phyloP scores from a whole-genome alignment of 2,888 invertebrate species.

The Abrostola triplasia region DNA sequence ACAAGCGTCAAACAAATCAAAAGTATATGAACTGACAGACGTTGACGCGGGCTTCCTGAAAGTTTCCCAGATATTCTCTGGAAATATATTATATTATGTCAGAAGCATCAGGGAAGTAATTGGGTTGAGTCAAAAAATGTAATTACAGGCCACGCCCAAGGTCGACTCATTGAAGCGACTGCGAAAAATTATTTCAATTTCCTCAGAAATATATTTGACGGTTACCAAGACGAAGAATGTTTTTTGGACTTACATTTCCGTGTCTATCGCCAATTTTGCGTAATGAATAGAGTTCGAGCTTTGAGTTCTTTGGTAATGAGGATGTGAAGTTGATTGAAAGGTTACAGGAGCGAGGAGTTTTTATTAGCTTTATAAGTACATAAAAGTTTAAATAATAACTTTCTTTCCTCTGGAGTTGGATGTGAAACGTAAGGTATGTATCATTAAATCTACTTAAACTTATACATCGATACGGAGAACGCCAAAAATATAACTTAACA shows the following conservation, averaged over 20 bases:
- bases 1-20: conserved; percentile 47
- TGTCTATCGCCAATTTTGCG: neutral
- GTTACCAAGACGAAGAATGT: neutral
- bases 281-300: conserved; percentile 1
- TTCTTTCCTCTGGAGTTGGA: too few relatives aligned
- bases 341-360: neutral
- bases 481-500: too few relatives aligned
- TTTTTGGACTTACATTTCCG: conserved; percentile 3
- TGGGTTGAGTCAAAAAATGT: conserved; percentile 42
- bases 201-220: conserved; percentile 16
- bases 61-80: conserved; percentile 27
- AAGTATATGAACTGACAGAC: conserved; percentile 50
- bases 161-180: conserved; percentile 23
- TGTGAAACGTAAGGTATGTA: too few relatives aligned
- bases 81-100: conserved; percentile 27
- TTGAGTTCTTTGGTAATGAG: neutral
- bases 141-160: conserved; percentile 37
- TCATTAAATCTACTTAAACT: too few relatives aligned
- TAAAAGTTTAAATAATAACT: too few relatives aligned
- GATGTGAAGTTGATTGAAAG: conserved; percentile 4
- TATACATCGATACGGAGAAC: too few relatives aligned
- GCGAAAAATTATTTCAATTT: conserved; percentile 26
- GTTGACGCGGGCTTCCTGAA: conserved; percentile 40
- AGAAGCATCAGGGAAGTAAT: conserved; percentile 32
- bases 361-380: neutral